phyloP scores from a whole-genome alignment of 2,113 vertebrate genomes.

The Oxygymnocypris stewartii region DNA sequence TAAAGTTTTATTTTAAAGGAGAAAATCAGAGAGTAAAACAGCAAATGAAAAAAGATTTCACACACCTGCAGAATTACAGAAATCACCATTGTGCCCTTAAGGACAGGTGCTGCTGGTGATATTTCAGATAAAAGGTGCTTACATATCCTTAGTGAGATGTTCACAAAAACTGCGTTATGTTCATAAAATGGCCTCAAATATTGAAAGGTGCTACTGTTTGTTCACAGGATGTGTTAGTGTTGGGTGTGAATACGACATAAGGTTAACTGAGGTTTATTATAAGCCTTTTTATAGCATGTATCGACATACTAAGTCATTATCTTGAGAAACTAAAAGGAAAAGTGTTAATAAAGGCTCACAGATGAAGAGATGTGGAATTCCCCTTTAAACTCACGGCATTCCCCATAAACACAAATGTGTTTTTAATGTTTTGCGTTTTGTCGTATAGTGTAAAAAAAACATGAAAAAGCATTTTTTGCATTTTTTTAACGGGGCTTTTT shows the following conservation, averaged over 20 bases:
- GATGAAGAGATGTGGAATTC: slow-evolving; percentile 7
- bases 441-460: not conserved
- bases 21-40: not conserved
- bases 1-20: not conserved
- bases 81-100: not conserved
- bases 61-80: not conserved
- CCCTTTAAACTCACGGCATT: slow-evolving; percentile 52
- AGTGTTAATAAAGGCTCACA: slow-evolving; percentile 7
- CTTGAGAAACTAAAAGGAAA: not conserved
- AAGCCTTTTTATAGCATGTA: not conserved
- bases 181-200: not conserved
- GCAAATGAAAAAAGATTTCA: not conserved
- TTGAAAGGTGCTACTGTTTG: not conserved
- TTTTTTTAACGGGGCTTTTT: slow-evolving; percentile 79
- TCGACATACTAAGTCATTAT: not conserved
- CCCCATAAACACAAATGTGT: slow-evolving; percentile 74
- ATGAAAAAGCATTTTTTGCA: slow-evolving; percentile 67
- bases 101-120: too few species aligned
- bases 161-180: not conserved
- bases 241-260: not conserved
- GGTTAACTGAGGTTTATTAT: not conserved
- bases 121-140: not conserved
- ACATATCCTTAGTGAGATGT: not conserved
- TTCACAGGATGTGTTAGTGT: not conserved
- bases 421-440: slow-evolving; percentile 67